Evolutionary conservation across 2,113 vertebrate genomes (phyloP).

Genomic region (Mystacornis crossleyi): DNA sequence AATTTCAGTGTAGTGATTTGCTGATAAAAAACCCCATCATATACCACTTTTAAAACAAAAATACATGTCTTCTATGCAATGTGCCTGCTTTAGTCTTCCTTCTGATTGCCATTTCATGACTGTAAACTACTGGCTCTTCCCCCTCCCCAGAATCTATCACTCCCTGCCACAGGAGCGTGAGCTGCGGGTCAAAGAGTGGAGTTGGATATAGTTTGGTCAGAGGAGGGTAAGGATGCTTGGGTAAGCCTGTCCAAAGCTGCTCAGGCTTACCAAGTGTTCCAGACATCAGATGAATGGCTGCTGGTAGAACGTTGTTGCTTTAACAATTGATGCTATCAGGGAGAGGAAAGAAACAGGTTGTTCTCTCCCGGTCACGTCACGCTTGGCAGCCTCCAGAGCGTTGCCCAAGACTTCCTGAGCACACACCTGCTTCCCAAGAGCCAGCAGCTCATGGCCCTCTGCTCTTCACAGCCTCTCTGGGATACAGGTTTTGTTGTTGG

Average conservation of each 20-base stretch:
- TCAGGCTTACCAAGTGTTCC: background rate
- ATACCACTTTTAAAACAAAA: background rate
- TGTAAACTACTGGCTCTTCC: background rate
- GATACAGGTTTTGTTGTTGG: background rate
- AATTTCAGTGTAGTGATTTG: background rate
- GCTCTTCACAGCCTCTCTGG: background rate
- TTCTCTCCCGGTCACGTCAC: background rate
- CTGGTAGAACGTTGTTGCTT: background rate
- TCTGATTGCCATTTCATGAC: background rate
- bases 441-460: background rate
- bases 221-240: background rate
- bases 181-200: background rate
- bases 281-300: background rate
- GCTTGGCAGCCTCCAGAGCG: background rate
- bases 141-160: background rate
- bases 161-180: background rate
- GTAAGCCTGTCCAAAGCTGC: background rate
- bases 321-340: background rate
- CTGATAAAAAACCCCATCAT: background rate
- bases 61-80: fast-evolving
- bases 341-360: background rate
- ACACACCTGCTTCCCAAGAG: background rate
- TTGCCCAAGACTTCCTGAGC: no score
- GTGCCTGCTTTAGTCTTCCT: background rate
- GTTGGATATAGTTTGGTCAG: background rate